These are phyloP conservation scores for Ormyrus pomaceus DNA, from an alignment of 2,888 invertebrate species.

Conservation along the genomic window DNA sequence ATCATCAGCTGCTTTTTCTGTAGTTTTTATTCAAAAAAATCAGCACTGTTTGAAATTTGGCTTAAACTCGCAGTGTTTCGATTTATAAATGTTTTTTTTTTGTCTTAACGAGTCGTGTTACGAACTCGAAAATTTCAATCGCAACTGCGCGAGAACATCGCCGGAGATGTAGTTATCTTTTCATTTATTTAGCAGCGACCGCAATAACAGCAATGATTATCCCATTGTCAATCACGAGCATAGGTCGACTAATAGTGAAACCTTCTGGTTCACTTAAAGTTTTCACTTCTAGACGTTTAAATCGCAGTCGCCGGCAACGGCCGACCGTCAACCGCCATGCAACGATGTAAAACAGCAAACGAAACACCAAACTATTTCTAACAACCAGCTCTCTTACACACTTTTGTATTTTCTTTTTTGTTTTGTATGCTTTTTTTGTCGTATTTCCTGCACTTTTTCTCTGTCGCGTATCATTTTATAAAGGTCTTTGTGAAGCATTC, in stretches of 20 bases:
- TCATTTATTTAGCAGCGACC: conserved; percentile 56
- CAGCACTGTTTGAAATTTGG: conserved; percentile 37
- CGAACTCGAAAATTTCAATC: conserved; percentile 55
- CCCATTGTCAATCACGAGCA: conserved; percentile 56
- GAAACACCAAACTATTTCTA: conserved; percentile 73
- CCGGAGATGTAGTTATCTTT: conserved; percentile 38
- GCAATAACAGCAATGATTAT: conserved; percentile 61
- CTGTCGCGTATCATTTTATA: conserved; percentile 41
- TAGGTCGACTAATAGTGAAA: conserved; percentile 55
- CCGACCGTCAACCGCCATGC: conserved; percentile 52
- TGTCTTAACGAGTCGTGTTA: conserved; percentile 12
- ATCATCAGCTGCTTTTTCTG: conserved; percentile 24
- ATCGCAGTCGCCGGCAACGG: conserved; percentile 54
- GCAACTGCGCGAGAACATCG: conserved; percentile 56
- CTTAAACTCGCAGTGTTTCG: conserved; percentile 41
- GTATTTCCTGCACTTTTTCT: conserved; percentile 48
- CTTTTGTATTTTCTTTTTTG: conserved; percentile 54
- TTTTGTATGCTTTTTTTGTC: conserved; percentile 55
- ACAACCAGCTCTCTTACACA: conserved; percentile 66
- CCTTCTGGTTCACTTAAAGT: conserved; percentile 35
- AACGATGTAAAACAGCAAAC: conserved; percentile 70
- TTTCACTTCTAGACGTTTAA: conserved; percentile 55
- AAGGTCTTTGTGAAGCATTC: conserved; percentile 57
- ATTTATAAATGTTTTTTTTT: conserved; percentile 35
- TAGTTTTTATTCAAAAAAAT: conserved; percentile 53